Evolutionary conservation across 2,888 invertebrate species (phyloP), one percentile per base, ranked within the genome.

Genomic region (Polymixis flavicincta): DNA sequence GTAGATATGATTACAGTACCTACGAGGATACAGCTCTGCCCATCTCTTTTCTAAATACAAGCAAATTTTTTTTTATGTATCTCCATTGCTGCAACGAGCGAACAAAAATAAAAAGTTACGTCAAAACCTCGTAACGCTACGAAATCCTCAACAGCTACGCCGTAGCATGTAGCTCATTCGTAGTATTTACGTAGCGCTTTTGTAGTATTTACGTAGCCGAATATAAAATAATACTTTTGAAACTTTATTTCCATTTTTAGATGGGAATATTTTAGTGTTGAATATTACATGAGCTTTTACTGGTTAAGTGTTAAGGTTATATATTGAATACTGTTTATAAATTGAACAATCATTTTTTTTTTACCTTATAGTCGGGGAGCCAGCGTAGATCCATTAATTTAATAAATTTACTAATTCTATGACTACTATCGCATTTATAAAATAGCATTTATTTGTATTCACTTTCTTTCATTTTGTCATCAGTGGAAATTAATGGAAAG

Each of bases 121-220:
- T 71, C 42, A 72, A 78, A 83, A 82, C 71, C 78, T 86, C 66
- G 75, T 72, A 79, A 54, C 71, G 76, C 87, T 86, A 85, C 85
- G 77, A 84, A 87, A 82, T 78, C 71, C 80, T 78, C 73, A 82
- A 81, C 83, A 76, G 75, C 64, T 79, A 68, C 76, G 73, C 32
- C 80, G 85, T 87, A 86, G 85, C 80, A 28, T 76, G 85, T 86
- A 85, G 85, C 81, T 57, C 71, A 55, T 80, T 55, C 83, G 57
- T 61, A 71, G 78, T 78, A 83, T 85, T 88, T 86, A 73, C 84
- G 84, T 85, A 87, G 84, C 69, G 45, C 71, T 67, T 80, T 57
- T 68, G 64, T 68, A 76, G 76, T 79, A 77, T 83, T 88, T 82
- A 74, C 84, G 73, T 78, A 85, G 80, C 60, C 59, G 45, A 75